A percentile compares a stretch with the other conserved stretches of the same genome.
Evolutionary conservation across 2,888 invertebrate species (phyloP).

Genomic region (Tiliacea citrago): DNA sequence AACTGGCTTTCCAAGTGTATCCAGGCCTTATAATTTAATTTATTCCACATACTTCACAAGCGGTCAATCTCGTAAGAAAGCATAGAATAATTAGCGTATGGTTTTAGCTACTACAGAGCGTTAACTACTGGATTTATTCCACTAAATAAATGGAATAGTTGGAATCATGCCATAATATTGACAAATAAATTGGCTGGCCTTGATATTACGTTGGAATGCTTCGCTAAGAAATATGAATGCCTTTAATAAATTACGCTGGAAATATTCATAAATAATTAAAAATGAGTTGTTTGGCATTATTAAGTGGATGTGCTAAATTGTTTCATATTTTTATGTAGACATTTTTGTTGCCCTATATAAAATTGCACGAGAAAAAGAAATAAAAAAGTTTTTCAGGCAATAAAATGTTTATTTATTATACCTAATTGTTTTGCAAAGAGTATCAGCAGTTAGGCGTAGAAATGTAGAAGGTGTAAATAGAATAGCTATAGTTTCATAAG

Average conservation of each 20-base stretch:
- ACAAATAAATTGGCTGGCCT: slow-evolving; percentile 71
- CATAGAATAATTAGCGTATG: slow-evolving; percentile 34
- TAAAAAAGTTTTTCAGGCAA: neutral
- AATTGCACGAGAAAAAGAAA: slow-evolving; percentile 9
- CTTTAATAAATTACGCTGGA: slow-evolving; percentile 54
- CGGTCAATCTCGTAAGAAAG: slow-evolving; percentile 47
- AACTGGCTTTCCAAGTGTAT: neutral
- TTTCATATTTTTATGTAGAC: slow-evolving; percentile 30
- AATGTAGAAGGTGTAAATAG: neutral
- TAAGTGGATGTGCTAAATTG: slow-evolving; percentile 35
- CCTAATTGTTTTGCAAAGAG: neutral
- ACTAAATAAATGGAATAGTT: slow-evolving; percentile 73
- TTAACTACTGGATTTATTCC: slow-evolving; percentile 57
- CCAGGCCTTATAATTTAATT: slow-evolving; percentile 24
- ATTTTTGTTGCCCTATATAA: slow-evolving; percentile 15
- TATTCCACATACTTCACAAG: slow-evolving; percentile 21
- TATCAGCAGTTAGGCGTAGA: neutral
- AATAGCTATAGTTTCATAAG: neutral
- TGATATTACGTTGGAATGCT: slow-evolving; percentile 65
- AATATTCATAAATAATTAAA: slow-evolving; percentile 58
- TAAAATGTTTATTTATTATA: slow-evolving; percentile 19
- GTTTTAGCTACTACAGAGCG: slow-evolving; percentile 43
- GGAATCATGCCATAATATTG: slow-evolving; percentile 77
- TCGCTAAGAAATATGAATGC: slow-evolving; percentile 59
- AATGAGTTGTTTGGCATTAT: slow-evolving; percentile 46